These are phyloP conservation scores for Caretta caretta DNA, from an alignment of 2,113 vertebrate genomes.

Conservation along the genomic window DNA sequence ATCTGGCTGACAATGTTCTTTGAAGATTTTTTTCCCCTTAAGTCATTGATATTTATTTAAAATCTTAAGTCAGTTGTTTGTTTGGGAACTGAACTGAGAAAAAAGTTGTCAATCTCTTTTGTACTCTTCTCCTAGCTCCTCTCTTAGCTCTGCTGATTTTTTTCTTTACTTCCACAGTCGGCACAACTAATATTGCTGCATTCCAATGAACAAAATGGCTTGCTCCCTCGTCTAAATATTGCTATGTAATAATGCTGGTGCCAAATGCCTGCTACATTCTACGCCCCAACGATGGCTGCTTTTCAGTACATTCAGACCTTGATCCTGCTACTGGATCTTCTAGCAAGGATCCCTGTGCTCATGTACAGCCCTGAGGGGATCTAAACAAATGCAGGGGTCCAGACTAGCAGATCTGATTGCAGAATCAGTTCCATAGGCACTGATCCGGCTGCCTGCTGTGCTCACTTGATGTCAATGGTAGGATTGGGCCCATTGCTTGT, in stretches of 20 bases:
- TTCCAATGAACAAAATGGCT: neutral
- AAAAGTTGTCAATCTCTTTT: slow-evolving; percentile 9
- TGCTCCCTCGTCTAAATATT: neutral
- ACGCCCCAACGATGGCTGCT: neutral
- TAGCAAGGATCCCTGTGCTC: neutral
- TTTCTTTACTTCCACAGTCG: slow-evolving; percentile 43
- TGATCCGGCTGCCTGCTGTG: neutral
- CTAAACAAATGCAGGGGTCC: neutral
- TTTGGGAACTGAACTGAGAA: neutral
- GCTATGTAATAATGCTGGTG: neutral
- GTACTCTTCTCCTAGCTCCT: slow-evolving; percentile 17
- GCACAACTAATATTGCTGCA: neutral
- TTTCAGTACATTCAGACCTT: neutral
- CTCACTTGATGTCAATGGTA: neutral
- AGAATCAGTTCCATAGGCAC: neutral
- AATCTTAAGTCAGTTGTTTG: neutral
- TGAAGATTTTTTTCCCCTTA: neutral
- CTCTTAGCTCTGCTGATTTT: slow-evolving; percentile 30
- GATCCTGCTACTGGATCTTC: neutral
- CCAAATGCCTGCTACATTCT: neutral
- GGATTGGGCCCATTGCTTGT: neutral
- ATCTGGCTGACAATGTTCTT: neutral
- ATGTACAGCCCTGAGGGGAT: neutral
- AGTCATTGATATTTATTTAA: neutral
- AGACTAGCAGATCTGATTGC: rapidly evolving